A percentile compares a stretch with the other conserved stretches of the same genome.
phyloP scores from a whole-genome alignment of 2,797 vertebrate species.

The Enoplosus armatus region DNA sequence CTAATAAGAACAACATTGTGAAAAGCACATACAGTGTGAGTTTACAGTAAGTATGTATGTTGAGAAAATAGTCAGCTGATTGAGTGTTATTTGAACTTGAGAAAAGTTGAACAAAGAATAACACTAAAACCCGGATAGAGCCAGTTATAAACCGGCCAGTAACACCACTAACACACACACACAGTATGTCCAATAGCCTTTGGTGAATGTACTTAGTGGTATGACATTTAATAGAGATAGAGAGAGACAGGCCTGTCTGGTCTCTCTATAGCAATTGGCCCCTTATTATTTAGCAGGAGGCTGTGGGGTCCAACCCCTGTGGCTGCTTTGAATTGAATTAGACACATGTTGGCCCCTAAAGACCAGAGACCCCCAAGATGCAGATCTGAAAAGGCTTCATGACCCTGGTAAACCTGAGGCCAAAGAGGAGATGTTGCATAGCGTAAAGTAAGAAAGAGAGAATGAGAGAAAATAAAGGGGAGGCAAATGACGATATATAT shows the following conservation, averaged over 20 bases:
- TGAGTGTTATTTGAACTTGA: not conserved
- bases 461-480: not conserved
- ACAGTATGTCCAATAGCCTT: conserved; percentile 34
- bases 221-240: conserved; percentile 57
- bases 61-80: not conserved
- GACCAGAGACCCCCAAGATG: conserved; percentile 29
- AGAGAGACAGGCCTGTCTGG: conserved; percentile 60
- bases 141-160: conserved; percentile 19
- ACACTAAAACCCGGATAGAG: not conserved
- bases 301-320: conserved; percentile 49
- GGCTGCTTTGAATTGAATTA: conserved; percentile 61
- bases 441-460: not conserved
- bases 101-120: too few relatives aligned
- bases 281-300: conserved; percentile 52
- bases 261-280: conserved; percentile 37
- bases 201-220: conserved; percentile 50
- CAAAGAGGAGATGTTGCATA: not conserved
- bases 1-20: not conserved
- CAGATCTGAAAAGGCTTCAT: conserved; percentile 35
- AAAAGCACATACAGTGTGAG: not conserved
- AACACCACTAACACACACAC: conserved; percentile 9
- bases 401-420: conserved; percentile 24
- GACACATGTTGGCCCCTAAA: conserved; percentile 56
- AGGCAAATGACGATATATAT: not conserved
- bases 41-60: not conserved